These are phyloP conservation scores for Armadillidium nasatum DNA, from an alignment of 1,140 invertebrate genomes.

Conservation along the genomic window DNA sequence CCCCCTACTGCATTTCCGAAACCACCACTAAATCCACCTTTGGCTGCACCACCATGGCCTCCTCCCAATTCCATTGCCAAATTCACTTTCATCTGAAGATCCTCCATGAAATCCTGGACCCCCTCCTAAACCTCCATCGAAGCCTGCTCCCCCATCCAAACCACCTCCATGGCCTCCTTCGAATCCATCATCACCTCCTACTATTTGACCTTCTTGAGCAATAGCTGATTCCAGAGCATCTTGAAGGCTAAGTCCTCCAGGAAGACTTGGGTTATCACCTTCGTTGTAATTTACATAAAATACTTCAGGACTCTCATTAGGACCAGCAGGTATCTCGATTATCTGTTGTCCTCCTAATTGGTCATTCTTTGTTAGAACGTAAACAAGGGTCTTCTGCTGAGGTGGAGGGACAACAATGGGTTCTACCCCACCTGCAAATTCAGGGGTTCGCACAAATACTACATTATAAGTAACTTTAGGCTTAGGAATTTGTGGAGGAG, in stretches of 20 bases:
- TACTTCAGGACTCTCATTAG: slow-evolving; percentile 21
- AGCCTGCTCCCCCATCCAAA: no score
- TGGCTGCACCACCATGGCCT: background rate
- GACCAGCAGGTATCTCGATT: slow-evolving; percentile 29
- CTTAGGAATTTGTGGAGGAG: slow-evolving; percentile 28
- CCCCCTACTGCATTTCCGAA: no score
- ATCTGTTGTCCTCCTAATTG: slow-evolving; percentile 25
- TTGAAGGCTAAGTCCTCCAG: slow-evolving; percentile 19
- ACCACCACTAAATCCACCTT: background rate
- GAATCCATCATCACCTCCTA: no score
- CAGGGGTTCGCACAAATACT: slow-evolving; percentile 37
- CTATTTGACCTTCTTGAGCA: background rate
- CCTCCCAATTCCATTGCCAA: background rate
- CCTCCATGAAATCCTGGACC: no score
- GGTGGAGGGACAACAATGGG: slow-evolving; percentile 39
- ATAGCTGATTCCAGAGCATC: slow-evolving; percentile 11
- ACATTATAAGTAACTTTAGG: slow-evolving; percentile 38
- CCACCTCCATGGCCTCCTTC: no score
- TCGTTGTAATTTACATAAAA: slow-evolving; percentile 24
- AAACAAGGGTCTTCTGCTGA: slow-evolving; percentile 37
- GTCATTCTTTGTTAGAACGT: slow-evolving; percentile 36
- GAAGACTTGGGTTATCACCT: slow-evolving; percentile 23
- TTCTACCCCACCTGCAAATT: background rate
- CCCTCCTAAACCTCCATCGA: no score
- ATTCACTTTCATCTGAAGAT: no score